These are phyloP conservation scores for Eptesicus fuscus DNA, from an alignment of 2,113 vertebrate genomes.

Conservation along the genomic window DNA sequence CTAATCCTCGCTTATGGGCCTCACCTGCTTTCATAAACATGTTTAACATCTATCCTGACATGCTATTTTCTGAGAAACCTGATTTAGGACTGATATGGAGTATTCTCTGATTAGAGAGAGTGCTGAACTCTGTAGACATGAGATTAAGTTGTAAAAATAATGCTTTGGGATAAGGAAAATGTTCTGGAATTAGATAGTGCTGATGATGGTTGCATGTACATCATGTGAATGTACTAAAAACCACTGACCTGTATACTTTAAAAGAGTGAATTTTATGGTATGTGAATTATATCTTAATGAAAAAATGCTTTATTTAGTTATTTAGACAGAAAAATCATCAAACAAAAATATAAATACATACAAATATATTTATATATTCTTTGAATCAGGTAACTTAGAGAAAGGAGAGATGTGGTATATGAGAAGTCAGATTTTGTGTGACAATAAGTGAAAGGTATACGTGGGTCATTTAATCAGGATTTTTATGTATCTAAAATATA, in stretches of 20 bases:
- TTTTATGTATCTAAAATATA: neutral
- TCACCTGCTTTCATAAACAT: neutral
- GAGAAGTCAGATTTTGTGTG: neutral
- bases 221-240: neutral
- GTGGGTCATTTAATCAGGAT: neutral
- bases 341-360: neutral
- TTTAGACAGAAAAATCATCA: neutral
- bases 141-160: neutral
- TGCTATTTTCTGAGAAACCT: conserved; percentile 5
- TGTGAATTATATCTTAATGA: neutral
- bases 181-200: neutral
- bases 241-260: neutral
- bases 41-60: neutral
- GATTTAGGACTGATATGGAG: neutral
- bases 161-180: neutral
- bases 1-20: neutral
- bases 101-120: neutral
- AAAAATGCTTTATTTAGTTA: neutral
- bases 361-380: neutral
- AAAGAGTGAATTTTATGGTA: neutral
- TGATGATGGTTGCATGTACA: neutral
- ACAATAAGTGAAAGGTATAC: neutral
- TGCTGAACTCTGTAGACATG: neutral
- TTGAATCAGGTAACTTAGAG: neutral
- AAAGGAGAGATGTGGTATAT: neutral